Percentiles rank a stretch among this genome's conserved stretches.
Evolutionary conservation across 2,113 vertebrate genomes (phyloP).

Genomic region (Rhabdornis inornatus): DNA sequence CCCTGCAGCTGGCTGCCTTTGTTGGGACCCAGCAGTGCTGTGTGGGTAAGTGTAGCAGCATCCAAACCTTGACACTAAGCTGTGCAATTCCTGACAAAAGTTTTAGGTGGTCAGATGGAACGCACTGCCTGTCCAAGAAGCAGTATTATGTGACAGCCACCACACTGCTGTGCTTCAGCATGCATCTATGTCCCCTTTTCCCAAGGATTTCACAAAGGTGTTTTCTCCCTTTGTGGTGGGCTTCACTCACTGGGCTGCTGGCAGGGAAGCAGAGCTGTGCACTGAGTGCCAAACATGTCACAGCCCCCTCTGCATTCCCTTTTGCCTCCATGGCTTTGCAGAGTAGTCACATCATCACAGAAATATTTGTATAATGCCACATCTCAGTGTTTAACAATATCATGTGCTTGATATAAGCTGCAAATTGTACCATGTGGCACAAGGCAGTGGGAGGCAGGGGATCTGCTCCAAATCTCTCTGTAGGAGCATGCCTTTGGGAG

Average conservation of each 20-base stretch:
- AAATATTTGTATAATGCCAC: background rate
- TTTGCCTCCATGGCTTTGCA: background rate
- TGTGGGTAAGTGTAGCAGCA: background rate
- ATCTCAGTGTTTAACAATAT: background rate
- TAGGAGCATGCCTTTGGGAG: background rate
- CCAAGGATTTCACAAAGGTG: background rate
- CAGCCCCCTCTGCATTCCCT: fast-evolving
- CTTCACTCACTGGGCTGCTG: background rate
- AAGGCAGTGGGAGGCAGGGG: background rate
- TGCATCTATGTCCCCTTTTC: fast-evolving
- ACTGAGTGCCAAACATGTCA: fast-evolving
- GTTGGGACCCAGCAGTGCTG: background rate
- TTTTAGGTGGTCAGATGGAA: background rate
- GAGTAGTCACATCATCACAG: background rate
- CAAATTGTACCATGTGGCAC: background rate
- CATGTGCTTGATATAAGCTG: background rate
- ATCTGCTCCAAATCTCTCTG: background rate
- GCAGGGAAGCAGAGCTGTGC: background rate
- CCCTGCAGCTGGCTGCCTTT: background rate
- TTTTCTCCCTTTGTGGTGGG: background rate
- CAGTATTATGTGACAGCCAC: background rate
- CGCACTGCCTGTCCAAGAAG: background rate
- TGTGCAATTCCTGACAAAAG: background rate
- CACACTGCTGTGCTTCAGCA: background rate
- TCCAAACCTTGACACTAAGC: background rate